These are phyloP conservation scores for Eidolon dupreanum DNA, from an alignment of 2,797 vertebrate species.

Conservation along the genomic window DNA sequence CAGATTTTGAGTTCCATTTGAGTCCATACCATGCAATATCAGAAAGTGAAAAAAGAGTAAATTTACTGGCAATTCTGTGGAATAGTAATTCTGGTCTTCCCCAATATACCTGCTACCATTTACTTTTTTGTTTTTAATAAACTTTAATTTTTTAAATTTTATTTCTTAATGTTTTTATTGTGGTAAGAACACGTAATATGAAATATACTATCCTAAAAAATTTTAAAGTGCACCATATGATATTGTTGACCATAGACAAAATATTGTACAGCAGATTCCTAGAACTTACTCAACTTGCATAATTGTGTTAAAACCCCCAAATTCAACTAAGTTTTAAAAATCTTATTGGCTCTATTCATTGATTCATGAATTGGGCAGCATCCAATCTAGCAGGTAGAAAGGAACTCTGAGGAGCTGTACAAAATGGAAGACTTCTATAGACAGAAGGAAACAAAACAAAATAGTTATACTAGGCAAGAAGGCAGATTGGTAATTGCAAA, in stretches of 20 bases:
- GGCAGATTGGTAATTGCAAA: neutral
- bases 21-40: too few relatives aligned
- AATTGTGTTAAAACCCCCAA: neutral
- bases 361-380: neutral
- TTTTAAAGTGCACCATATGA: neutral
- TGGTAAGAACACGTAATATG: neutral
- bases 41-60: neutral
- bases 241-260: neutral
- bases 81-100: neutral
- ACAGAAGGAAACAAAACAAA: neutral
- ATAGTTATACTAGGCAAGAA: neutral
- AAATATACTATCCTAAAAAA: too few relatives aligned
- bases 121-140: neutral
- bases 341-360: too few relatives aligned
- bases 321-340: neutral
- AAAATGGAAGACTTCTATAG: neutral
- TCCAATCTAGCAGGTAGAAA: neutral
- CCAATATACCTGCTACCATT: neutral
- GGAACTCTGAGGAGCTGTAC: neutral
- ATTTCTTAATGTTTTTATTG: neutral
- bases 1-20: neutral
- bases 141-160: neutral
- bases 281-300: neutral
- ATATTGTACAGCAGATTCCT: neutral
- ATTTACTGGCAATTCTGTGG: neutral